A percentile compares a stretch with the other conserved stretches of the same genome.
Conservation (phyloP, 1,140 invertebrate species). For the roundworm (Caenorhabditis elegans) region DNA sequence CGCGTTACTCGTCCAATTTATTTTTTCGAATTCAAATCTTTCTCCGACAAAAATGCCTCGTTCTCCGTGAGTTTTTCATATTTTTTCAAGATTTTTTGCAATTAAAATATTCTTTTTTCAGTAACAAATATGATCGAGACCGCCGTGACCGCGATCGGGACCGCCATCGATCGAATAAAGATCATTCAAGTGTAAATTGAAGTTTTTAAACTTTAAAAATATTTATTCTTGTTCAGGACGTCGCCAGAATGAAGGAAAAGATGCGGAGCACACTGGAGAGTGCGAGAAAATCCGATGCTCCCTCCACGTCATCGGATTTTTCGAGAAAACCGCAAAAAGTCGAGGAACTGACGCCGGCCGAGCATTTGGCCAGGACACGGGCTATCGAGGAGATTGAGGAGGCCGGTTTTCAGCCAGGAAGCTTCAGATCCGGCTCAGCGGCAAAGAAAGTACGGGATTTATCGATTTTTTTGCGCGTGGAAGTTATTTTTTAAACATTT, state of each 20-base stretch:
- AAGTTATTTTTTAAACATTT: background rate
- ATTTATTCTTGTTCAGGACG: background rate
- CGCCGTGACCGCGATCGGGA: background rate
- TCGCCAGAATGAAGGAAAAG: slow-evolving; percentile 8
- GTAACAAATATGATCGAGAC: background rate
- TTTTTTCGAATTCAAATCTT: background rate
- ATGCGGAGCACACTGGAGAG: background rate
- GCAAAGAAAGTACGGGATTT: background rate
- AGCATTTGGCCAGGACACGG: background rate
- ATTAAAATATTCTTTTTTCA: background rate
- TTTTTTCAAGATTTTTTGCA: background rate
- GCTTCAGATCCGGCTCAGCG: background rate
- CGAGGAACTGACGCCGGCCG: background rate
- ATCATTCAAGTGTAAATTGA: background rate
- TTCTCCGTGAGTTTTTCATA: background rate
- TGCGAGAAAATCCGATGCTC: background rate
- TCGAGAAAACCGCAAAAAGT: background rate
- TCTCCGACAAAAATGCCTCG: background rate
- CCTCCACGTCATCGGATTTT: no score
- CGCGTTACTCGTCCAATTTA: no score
- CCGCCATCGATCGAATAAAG: background rate
- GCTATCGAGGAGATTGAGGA: slow-evolving; percentile 8
- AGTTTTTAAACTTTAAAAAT: background rate
- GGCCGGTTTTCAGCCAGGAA: background rate
- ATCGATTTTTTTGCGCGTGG: background rate